Evolutionary conservation across 2,888 invertebrate species (phyloP), one percentile per base, ranked within the genome.

Genomic region (Drosophila dives): DNA sequence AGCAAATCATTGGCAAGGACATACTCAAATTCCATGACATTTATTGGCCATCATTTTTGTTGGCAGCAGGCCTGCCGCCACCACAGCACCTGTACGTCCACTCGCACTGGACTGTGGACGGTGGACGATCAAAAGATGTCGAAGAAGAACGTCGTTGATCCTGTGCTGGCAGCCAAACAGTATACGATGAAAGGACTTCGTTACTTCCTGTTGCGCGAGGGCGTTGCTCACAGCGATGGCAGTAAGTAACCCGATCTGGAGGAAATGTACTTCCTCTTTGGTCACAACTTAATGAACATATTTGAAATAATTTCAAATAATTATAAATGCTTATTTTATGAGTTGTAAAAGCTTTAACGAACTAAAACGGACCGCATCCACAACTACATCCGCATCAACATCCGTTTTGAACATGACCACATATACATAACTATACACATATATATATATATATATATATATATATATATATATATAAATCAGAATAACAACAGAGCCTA

Each of bases 11-110:
- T 53, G 99, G 99, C 20, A 99, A 99, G 94, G 99, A 99, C 93
- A 99, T 99, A 92, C 94, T 99, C 45, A 99, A 98, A 92, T 99
- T 99, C 93, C 99, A 99, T 94, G 98, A 97, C 20, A 95, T 99
- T 70, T 99, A 98, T 93, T 99, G 99, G 99, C 99, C 99, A 2
- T 98, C 99, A 15, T 99, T 99, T 93, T 94, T 99, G 11, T 95
- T 99, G 93, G 99, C 98, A 0, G 96, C 96, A 20, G 93, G 95
- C 17, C 93, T 98, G 83, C 95, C 96, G 75, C 97, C 97, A 1
- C 99, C 99, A 0, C 94, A 94, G 54, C 94, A 94, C 33, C 93
- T 99, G 12, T 94, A 98, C 17, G 97, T 98, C 85, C 99, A 99
- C 94, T 97, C 98, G n/a, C 92, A 94, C 23, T 23, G 1, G 23